Conservation (phyloP, 2,797 vertebrate species). For the Eupleurogrammus muticus region DNA sequence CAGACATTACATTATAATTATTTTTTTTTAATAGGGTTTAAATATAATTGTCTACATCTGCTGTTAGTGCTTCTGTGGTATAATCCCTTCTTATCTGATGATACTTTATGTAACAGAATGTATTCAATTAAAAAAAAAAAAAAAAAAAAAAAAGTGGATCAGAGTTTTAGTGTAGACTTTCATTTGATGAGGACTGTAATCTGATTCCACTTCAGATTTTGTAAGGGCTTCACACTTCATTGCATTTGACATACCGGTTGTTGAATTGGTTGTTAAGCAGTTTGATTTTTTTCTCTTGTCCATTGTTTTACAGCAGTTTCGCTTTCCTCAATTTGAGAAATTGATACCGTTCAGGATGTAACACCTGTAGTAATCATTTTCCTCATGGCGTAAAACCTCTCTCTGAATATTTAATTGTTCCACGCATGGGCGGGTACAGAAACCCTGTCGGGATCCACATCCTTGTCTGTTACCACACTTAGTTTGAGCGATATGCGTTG, state of each 20-base stretch:
- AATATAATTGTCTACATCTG: not conserved
- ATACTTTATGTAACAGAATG: not conserved
- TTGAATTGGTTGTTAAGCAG: conserved; percentile 21
- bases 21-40: not conserved
- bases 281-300: conserved; percentile 7
- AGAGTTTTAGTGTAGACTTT: not conserved
- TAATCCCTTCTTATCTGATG: not conserved
- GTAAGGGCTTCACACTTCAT: not conserved
- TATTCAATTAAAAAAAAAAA: not conserved
- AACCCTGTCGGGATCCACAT: conserved; percentile 24
- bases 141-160: not conserved
- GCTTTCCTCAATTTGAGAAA: not conserved
- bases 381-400: not conserved
- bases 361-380: conserved; percentile 5
- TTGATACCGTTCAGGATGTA: conserved; percentile 7
- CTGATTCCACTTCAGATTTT: not conserved
- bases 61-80: not conserved
- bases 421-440: conserved; percentile 21
- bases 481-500: conserved; percentile 29
- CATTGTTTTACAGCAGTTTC: conserved; percentile 5
- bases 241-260: not conserved
- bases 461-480: conserved; percentile 27
- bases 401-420: conserved; percentile 26
- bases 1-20: not conserved
- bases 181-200: too few species aligned